phyloP scores from a whole-genome alignment of 2,113 vertebrate genomes.

The Aegotheles bennettii region DNA sequence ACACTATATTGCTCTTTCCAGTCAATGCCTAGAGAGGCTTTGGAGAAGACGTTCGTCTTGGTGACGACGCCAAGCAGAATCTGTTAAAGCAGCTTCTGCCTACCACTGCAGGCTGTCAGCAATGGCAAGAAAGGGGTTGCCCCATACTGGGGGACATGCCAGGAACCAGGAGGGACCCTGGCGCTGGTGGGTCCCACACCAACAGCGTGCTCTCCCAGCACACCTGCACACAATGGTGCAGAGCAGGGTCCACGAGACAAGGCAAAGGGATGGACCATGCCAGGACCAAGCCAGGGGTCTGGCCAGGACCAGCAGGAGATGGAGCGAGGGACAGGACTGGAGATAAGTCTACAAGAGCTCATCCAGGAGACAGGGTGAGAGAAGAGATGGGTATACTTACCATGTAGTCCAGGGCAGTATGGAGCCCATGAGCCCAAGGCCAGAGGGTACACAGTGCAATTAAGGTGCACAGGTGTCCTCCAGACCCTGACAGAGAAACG shows the following conservation, averaged over 20 bases:
- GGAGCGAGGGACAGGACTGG: not conserved
- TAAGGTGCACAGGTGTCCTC: not conserved
- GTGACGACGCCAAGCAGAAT: not conserved
- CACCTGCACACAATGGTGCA: not conserved
- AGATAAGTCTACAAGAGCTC: not conserved
- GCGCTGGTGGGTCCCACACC: not conserved
- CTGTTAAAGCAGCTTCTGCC: not conserved
- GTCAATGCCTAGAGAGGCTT: not conserved
- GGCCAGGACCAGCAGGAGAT: not conserved
- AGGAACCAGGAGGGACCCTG: not conserved
- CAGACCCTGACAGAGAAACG: not conserved
- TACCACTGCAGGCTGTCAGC: not conserved
- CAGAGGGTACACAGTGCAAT: not conserved
- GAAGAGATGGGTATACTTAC: not conserved
- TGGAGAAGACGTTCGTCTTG: not conserved
- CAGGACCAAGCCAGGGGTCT: not conserved
- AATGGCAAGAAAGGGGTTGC: not conserved
- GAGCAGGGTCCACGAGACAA: not conserved
- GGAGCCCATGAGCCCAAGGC: not conserved
- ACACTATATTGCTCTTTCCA: not conserved
- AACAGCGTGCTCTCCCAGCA: not conserved
- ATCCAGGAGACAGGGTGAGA: not conserved
- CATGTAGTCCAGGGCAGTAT: not conserved
- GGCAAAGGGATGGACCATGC: not conserved
- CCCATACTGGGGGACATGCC: not conserved